phyloP scores from a whole-genome alignment of 2,888 invertebrate genomes.

The Synergus itoensis region DNA sequence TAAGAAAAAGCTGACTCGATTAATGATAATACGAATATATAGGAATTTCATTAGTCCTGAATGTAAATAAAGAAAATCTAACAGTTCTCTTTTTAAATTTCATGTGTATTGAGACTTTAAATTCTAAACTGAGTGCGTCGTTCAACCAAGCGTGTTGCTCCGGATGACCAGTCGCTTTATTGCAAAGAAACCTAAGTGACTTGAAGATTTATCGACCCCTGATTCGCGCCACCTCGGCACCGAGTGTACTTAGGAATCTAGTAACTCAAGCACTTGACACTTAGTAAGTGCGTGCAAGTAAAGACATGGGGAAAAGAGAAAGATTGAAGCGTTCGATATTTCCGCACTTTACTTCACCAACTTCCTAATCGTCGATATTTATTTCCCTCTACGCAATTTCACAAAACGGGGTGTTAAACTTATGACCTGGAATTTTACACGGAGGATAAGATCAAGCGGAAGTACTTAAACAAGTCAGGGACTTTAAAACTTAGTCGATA shows the following conservation, averaged over 20 bases:
- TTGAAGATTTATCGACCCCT: conserved; percentile 50
- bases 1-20: no score
- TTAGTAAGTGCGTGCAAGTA: conserved; percentile 44
- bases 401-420: conserved; percentile 28
- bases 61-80: neutral
- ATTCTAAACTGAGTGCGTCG: conserved; percentile 1
- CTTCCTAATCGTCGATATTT: conserved; percentile 36
- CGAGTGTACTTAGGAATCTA: conserved; percentile 39
- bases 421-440: conserved; percentile 33
- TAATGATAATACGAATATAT: no score
- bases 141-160: conserved; percentile 38
- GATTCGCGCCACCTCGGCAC: conserved; percentile 49
- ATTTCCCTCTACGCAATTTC: conserved; percentile 26
- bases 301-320: conserved; percentile 12
- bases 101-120: neutral
- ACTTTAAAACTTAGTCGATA: neutral
- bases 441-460: conserved; percentile 41
- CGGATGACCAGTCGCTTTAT: conserved; percentile 55
- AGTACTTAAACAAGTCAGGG: conserved; percentile 17
- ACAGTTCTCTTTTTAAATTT: neutral
- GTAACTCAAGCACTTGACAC: conserved; percentile 42
- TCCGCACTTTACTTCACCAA: conserved; percentile 13
- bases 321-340: conserved; percentile 23
- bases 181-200: conserved; percentile 47
- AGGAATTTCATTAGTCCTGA: neutral